Evolutionary conservation across 2,113 vertebrate genomes (phyloP).

Genomic region (Caranx melampygus): DNA sequence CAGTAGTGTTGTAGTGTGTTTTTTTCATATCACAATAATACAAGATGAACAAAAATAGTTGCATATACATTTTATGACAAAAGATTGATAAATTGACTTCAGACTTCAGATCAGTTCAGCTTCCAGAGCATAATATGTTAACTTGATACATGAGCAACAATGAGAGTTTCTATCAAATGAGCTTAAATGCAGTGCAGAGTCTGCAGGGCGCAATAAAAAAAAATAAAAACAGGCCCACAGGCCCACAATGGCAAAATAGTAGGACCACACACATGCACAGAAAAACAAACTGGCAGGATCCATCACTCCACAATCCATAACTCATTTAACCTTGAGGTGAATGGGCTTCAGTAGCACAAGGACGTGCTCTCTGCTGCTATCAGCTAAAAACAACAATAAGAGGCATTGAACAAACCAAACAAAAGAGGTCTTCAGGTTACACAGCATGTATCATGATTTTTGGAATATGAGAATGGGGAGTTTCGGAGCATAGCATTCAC

Average conservation of each 20-base stretch:
- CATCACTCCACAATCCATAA: neutral
- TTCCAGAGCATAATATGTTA: neutral
- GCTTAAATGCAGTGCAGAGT: neutral
- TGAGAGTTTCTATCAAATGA: neutral
- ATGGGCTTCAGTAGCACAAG: constrained; percentile 2
- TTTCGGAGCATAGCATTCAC: neutral
- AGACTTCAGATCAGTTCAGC: neutral
- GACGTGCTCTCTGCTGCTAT: constrained; percentile 1
- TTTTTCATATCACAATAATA: too few relatives aligned
- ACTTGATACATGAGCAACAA: neutral
- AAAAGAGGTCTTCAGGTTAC: neutral
- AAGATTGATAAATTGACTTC: neutral
- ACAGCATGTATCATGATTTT: neutral
- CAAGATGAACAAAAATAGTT: neutral
- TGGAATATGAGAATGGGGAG: neutral
- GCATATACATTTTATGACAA: neutral
- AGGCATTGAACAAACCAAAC: constrained; percentile 2
- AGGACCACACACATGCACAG: neutral
- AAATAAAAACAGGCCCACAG: neutral
- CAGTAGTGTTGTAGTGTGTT: neutral
- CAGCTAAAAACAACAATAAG: neutral
- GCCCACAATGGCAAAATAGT: neutral
- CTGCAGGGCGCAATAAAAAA: neutral
- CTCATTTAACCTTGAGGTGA: constrained; percentile 39
- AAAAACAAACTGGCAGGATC: neutral